Conservation (phyloP, 2,888 invertebrate genomes). For the Onthophagus sagittarius region DNA sequence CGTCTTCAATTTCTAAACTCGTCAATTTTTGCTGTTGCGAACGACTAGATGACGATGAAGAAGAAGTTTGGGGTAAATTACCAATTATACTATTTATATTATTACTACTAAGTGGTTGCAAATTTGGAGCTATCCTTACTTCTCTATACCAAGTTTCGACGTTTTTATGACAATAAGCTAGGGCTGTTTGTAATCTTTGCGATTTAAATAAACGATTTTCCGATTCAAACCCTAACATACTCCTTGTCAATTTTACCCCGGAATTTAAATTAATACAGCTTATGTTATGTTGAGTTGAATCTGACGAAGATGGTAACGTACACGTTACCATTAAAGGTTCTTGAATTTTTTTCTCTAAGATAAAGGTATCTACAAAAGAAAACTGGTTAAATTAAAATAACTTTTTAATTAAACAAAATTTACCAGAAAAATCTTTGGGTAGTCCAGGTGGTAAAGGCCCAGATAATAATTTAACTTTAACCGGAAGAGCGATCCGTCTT, state of each 20-base stretch:
- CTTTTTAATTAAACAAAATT: conserved; percentile 14
- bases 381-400: neutral
- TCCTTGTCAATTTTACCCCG: conserved; percentile 56
- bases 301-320: conserved; percentile 56
- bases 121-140: conserved; percentile 46
- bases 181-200: conserved; percentile 60
- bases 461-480: conserved; percentile 58
- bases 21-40: neutral
- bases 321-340: conserved; percentile 65
- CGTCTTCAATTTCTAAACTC: conserved; percentile 11
- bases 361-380: conserved; percentile 50
- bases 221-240: conserved; percentile 59
- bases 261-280: conserved; percentile 54
- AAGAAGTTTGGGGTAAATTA: too few relatives aligned
- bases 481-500: conserved; percentile 56
- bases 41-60: too few relatives aligned
- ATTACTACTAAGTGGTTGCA: conserved; percentile 26
- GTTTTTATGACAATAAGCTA: conserved; percentile 62
- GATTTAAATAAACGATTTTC: conserved; percentile 63
- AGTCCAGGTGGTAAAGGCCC: conserved; percentile 58
- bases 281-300: conserved; percentile 52
- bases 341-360: conserved; percentile 59
- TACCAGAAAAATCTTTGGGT: conserved; percentile 63
- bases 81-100: neutral
- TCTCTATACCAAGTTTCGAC: conserved; percentile 63